Conservation (phyloP, 2,113 vertebrate genomes). For the Pterocles gutturalis region DNA sequence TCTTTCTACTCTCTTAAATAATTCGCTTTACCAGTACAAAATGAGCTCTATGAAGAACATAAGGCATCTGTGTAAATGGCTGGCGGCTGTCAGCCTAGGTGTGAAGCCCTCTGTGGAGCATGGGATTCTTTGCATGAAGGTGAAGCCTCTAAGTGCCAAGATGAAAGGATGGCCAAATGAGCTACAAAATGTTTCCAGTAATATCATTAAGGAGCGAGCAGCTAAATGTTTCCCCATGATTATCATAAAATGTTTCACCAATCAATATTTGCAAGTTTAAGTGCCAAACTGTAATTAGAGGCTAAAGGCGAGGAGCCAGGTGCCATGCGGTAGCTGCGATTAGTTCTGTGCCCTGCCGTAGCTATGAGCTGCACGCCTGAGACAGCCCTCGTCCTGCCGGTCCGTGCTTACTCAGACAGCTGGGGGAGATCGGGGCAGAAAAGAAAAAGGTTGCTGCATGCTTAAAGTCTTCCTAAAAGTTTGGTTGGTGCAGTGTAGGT, state of each 20-base stretch:
- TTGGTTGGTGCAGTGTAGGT: neutral
- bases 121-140: neutral
- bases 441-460: neutral
- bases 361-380: neutral
- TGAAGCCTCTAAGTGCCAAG: neutral
- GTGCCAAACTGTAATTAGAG: neutral
- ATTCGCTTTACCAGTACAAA: neutral
- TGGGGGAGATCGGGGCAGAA: fast-evolving
- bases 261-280: slow-evolving; percentile 1
- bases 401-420: neutral
- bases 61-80: neutral
- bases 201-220: neutral
- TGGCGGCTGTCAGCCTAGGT: neutral
- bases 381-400: neutral
- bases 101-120: neutral
- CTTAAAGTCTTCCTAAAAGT: neutral
- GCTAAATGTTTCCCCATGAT: neutral
- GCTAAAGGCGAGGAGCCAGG: neutral
- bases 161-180: neutral
- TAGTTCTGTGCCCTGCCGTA: neutral
- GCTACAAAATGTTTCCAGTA: neutral
- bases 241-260: neutral
- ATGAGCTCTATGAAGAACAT: neutral
- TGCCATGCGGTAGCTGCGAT: neutral
- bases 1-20: neutral